These are phyloP conservation scores for Sinocyclocheilus grahami DNA, from an alignment of 2,113 vertebrate genomes.

Conservation along the genomic window DNA sequence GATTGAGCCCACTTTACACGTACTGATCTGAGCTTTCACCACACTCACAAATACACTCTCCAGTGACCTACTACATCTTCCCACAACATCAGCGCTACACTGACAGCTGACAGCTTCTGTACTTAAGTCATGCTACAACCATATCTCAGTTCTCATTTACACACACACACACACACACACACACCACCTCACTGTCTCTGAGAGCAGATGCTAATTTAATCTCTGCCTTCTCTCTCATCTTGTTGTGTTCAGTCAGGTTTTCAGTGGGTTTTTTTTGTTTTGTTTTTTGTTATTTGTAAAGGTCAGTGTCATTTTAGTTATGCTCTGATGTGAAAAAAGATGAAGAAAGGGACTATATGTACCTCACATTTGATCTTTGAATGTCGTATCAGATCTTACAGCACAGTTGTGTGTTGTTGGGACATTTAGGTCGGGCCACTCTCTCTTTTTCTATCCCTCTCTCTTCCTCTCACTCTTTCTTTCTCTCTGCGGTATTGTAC, in stretches of 20 bases:
- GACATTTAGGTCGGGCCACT: constrained; percentile 58
- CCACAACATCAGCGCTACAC: constrained; percentile 69
- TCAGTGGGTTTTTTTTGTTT: neutral
- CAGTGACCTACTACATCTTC: constrained; percentile 67
- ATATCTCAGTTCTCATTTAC: constrained; percentile 71
- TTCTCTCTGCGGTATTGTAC: constrained; percentile 41
- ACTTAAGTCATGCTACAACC: constrained; percentile 66
- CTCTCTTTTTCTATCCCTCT: constrained; percentile 20
- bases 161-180: neutral
- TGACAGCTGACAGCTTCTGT: constrained; percentile 80
- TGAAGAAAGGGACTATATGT: constrained; percentile 45
- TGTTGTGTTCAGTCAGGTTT: constrained; percentile 19
- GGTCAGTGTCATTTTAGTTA: constrained; percentile 67
- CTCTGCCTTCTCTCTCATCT: constrained; percentile 5
- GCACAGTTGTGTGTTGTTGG: constrained; percentile 63
- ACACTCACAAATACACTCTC: neutral
- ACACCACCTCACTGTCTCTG: constrained; percentile 62
- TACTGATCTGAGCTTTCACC: neutral
- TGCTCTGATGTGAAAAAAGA: constrained; percentile 49
- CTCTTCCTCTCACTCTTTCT: neutral
- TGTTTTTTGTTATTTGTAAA: constrained; percentile 67
- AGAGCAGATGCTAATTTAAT: constrained; percentile 81
- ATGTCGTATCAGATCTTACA: constrained; percentile 62
- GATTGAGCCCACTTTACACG: neutral
- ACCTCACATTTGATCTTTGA: constrained; percentile 60